Conservation (phyloP, 1,140 invertebrate species). For the Calephelis virginiensis region DNA sequence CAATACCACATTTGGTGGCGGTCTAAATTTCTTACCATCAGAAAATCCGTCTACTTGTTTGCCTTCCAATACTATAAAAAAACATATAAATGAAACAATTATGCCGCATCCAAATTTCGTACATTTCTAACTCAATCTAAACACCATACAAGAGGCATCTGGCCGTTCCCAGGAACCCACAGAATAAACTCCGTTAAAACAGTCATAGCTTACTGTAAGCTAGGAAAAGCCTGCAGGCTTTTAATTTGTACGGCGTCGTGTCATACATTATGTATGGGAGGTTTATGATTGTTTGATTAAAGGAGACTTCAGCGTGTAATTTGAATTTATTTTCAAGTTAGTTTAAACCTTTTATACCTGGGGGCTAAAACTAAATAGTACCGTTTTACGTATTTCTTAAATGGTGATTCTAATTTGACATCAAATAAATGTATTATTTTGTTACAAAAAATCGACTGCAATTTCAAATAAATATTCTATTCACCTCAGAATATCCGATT, state of each 20-base stretch:
- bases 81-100: background rate
- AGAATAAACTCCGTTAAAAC: constrained; percentile 49
- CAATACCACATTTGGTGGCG: no score
- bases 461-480: no score
- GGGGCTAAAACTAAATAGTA: no score
- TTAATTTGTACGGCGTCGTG: constrained; percentile 57
- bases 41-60: no score
- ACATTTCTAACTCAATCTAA: constrained; percentile 27
- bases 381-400: no score
- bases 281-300: constrained; percentile 57
- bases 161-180: constrained; percentile 54
- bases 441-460: no score
- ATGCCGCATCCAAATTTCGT: constrained; percentile 31
- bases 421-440: no score
- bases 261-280: constrained; percentile 61
- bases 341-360: background rate
- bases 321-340: constrained; percentile 12
- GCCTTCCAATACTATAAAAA: no score
- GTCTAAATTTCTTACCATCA: no score
- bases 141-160: constrained; percentile 53
- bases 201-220: constrained; percentile 38
- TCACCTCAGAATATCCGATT: no score
- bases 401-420: no score
- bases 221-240: constrained; percentile 47
- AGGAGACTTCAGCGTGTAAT: constrained; percentile 30